Percentiles rank a stretch among this genome's conserved stretches.
These are phyloP conservation scores for Gila robusta DNA, from an alignment of 2,797 vertebrate species.

Conservation along the genomic window DNA sequence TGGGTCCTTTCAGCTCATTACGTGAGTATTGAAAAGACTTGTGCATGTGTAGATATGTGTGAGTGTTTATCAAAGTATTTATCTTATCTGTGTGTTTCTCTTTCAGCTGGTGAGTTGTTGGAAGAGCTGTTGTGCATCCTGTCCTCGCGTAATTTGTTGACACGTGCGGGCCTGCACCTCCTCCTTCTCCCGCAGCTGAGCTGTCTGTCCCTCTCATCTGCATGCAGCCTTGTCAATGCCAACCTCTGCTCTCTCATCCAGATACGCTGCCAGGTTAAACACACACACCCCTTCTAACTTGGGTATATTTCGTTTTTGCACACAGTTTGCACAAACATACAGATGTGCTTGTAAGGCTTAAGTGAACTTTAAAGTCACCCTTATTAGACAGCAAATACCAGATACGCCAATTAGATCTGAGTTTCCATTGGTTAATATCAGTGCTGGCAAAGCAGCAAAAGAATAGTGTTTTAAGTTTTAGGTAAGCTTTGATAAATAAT, in stretches of 20 bases:
- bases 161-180: conserved; percentile 82
- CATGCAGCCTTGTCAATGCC: conserved; percentile 76
- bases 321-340: background rate
- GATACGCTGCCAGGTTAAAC: conserved; percentile 84
- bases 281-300: background rate
- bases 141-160: conserved; percentile 76
- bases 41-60: conserved; percentile 3
- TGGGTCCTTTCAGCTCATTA: conserved; percentile 86
- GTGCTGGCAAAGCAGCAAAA: background rate
- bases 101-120: conserved; percentile 74
- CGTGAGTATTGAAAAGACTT: conserved; percentile 74
- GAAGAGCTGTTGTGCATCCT: conserved; percentile 81
- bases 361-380: background rate
- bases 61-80: background rate
- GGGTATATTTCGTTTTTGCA: background rate
- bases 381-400: background rate
- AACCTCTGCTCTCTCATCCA: conserved; percentile 77
- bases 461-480: background rate
- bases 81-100: background rate
- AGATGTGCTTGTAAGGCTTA: background rate
- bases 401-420: background rate
- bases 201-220: conserved; percentile 76
- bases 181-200: conserved; percentile 85
- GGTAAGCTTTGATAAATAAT: background rate
- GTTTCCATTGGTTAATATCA: background rate